Evolutionary conservation across 1,140 invertebrate genomes (phyloP).

Genomic region (Scylla paramamosain): DNA sequence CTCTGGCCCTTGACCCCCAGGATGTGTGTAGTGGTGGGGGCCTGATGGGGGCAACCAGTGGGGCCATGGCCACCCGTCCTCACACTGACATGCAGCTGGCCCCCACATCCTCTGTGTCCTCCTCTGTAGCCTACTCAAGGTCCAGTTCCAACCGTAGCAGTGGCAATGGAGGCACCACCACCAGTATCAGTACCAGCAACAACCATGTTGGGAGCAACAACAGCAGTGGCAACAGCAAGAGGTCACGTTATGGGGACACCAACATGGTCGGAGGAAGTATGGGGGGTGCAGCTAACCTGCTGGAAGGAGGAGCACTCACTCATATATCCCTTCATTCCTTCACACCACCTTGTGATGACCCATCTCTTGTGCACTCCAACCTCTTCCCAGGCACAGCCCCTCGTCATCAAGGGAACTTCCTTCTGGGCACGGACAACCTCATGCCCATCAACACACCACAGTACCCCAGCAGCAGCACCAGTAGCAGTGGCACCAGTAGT

Average conservation of each 20-base stretch:
- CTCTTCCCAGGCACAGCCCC: slow-evolving; percentile 62
- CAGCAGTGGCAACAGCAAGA: slow-evolving; percentile 52
- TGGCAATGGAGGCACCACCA: slow-evolving; percentile 55
- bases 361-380: slow-evolving; percentile 70
- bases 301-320: slow-evolving; percentile 67
- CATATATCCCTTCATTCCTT: slow-evolving; percentile 76
- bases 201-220: slow-evolving; percentile 51
- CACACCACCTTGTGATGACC: slow-evolving; percentile 75
- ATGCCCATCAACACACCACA: slow-evolving; percentile 71
- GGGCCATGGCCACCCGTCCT: slow-evolving; percentile 58
- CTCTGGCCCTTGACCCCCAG: slow-evolving; percentile 74
- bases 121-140: slow-evolving; percentile 62
- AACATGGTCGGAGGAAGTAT: slow-evolving; percentile 68
- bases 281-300: slow-evolving; percentile 63
- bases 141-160: slow-evolving; percentile 65
- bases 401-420: slow-evolving; percentile 74
- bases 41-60: slow-evolving; percentile 63
- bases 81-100: slow-evolving; percentile 66
- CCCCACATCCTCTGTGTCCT: slow-evolving; percentile 66
- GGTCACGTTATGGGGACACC: slow-evolving; percentile 70
- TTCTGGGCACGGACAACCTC: slow-evolving; percentile 71
- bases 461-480: slow-evolving; percentile 59
- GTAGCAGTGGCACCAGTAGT: slow-evolving; percentile 41
- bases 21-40: slow-evolving; percentile 74
- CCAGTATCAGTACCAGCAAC: slow-evolving; percentile 58